Percentiles rank a stretch among this genome's conserved stretches.
These are phyloP conservation scores for Sander vitreus DNA, from an alignment of 2,113 vertebrate species.

Conservation along the genomic window DNA sequence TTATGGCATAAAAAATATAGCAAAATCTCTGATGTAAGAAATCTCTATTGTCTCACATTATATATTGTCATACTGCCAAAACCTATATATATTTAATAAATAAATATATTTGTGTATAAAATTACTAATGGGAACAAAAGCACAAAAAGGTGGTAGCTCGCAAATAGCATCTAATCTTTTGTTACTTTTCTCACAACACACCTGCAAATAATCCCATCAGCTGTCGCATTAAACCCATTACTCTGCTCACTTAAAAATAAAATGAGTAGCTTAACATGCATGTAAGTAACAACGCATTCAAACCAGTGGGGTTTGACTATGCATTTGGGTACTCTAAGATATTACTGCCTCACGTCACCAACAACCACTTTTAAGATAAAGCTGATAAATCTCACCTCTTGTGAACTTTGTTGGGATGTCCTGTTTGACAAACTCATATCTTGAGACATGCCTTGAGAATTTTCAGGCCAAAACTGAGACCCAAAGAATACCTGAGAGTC, in stretches of 20 bases:
- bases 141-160: background rate
- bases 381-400: constrained; percentile 84
- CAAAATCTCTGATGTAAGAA: background rate
- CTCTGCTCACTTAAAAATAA: background rate
- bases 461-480: constrained; percentile 92
- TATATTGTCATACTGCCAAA: background rate
- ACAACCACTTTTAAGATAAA: background rate
- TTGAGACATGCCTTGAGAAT: constrained; percentile 81
- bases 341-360: background rate
- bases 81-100: background rate
- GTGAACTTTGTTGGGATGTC: constrained; percentile 87
- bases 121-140: background rate
- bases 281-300: background rate
- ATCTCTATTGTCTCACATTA: background rate
- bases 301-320: background rate
- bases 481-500: constrained; percentile 93
- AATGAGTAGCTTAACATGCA: background rate
- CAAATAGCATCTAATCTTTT: background rate
- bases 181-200: background rate
- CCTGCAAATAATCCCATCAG: background rate
- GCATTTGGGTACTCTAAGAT: background rate
- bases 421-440: constrained; percentile 84
- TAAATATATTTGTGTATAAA: background rate
- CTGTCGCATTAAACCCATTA: background rate
- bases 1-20: background rate